Evolutionary conservation across 2,113 vertebrate genomes (phyloP).

Genomic region (Ciconia stormi): DNA sequence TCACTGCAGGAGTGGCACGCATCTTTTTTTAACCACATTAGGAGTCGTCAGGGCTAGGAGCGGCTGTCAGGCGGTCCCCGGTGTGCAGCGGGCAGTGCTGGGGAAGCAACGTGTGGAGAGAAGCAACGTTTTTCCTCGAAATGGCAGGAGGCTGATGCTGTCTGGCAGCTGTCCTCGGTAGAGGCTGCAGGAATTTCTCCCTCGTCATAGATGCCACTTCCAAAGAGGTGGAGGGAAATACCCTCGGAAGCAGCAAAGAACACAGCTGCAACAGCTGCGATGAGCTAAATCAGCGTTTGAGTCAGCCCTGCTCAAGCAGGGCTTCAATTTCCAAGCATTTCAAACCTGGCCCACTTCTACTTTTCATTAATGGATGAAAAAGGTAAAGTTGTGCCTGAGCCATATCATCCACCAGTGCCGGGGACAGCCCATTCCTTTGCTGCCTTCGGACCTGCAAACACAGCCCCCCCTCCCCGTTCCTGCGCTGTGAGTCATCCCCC

Average conservation of each 20-base stretch:
- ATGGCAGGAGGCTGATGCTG: neutral
- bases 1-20: neutral
- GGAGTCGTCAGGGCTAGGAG: neutral
- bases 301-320: neutral
- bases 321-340: neutral
- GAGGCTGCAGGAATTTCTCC: neutral
- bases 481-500: neutral
- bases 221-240: neutral
- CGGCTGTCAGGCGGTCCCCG: fast-evolving
- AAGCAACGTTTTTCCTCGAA: neutral
- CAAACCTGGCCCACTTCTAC: neutral
- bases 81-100: neutral
- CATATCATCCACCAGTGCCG: neutral
- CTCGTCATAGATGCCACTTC: fast-evolving
- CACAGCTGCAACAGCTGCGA: neutral
- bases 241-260: neutral
- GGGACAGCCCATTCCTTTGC: neutral
- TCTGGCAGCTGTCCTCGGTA: neutral
- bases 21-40: neutral
- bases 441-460: neutral
- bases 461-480: neutral
- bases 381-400: neutral
- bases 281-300: neutral
- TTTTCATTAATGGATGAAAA: neutral
- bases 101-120: fast-evolving